Evolutionary conservation across 92 coral and sea anemone species (phyloP).

Genomic region (Epizoanthus scotinus): DNA sequence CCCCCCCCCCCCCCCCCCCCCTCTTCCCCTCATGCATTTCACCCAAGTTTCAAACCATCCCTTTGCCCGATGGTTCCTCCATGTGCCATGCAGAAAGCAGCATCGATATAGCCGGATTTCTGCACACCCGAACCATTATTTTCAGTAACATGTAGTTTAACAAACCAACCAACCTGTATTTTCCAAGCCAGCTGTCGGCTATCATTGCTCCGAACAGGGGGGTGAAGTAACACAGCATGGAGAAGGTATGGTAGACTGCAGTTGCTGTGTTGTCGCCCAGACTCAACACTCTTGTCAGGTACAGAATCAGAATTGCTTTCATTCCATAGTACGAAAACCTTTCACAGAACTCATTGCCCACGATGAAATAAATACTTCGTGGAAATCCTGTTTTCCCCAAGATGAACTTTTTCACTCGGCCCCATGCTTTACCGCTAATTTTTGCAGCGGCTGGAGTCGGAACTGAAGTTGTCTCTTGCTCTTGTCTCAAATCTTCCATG

Average conservation of each 20-base stretch:
- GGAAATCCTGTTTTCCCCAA: constrained; percentile 70
- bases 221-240: constrained; percentile 83
- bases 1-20: no score
- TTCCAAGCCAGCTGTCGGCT: constrained; percentile 89
- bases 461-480: not conserved
- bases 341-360: constrained; percentile 85
- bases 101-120: not conserved
- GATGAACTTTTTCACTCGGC: constrained; percentile 65
- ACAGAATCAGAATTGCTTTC: constrained; percentile 78
- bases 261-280: constrained; percentile 63
- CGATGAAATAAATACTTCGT: constrained; percentile 68
- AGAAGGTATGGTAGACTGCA: constrained; percentile 68
- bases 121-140: no score
- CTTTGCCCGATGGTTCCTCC: no score
- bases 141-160: not conserved
- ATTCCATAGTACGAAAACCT: constrained; percentile 82
- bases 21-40: no score
- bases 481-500: constrained; percentile 15
- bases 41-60: no score
- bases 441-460: constrained; percentile 23
- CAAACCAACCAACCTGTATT: constrained; percentile 63
- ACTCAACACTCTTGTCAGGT: constrained; percentile 58
- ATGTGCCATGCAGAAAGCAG: no score
- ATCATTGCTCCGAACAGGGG: constrained; percentile 85
- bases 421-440: constrained; percentile 77